Base-by-base conservation (phyloP, 2,113 vertebrate genomes). In the Neomonachus schauinslandi region DNA sequence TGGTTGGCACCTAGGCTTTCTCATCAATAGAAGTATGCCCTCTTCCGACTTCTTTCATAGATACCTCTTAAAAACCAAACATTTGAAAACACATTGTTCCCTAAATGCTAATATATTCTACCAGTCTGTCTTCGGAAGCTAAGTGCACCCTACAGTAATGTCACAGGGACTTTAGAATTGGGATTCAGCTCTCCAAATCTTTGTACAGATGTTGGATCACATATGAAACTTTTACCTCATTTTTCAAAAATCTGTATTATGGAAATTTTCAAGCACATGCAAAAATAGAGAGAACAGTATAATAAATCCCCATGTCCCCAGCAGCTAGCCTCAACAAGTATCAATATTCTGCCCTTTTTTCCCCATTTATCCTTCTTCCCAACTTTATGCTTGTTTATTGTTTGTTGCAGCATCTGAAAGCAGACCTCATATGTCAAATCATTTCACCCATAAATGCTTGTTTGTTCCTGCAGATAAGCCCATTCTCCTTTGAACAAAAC, bases 401-500 rank as follows among this genome's bases (percentile, higher is more conserved):
- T 83, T 85, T 74, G 55, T 19, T 79, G 51, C 22, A 33, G 59
- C 21, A 71, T 93, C 72, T 95, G 71, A 89, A 94, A 87, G 61
- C 76, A 95, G 59, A 84, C 36, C 36, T 95, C 61, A 79, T 14
- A 46, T 3, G 39, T 76, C 76, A 59, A 89, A 77, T 83, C 61
- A 36, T 46, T 94, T 96, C 39, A 80, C 51, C 86, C 90, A 39
- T 24, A 83, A 93, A 74, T 7, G 71, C 65, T 82, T 89, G n/a
- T 59, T 55, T 71, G 49, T 39, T 94, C 83, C 81, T 95, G 33
- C 55, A 61, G 55, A 72, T n/a, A 33, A 79, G 24, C 55, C 61
- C 61, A 53, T 55, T 71, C 85, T 49, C 83, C 90, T 95, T 65
- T 83, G 31, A 87, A 77, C 26, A 89, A 97, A 94, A 92, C 85